A percentile compares a stretch with the other conserved stretches of the same genome.
Conservation (phyloP, 2,888 invertebrate genomes). For the Volucella zonaria region DNA sequence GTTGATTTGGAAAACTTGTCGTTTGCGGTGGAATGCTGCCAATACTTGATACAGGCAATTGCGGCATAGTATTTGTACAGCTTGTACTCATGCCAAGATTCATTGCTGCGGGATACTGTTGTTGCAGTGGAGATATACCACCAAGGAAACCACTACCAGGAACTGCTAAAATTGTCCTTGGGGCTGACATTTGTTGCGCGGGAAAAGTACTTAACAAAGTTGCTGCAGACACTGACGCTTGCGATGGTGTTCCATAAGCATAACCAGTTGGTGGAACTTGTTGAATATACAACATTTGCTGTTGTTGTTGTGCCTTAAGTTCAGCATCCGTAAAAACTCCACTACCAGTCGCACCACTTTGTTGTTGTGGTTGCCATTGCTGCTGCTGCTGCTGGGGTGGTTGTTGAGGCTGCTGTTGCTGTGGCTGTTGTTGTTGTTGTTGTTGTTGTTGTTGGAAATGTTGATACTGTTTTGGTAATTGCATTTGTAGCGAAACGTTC, state of each 20-base stretch:
- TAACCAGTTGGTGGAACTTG: conserved; percentile 35
- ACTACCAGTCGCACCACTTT: conserved; percentile 8
- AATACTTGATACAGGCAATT: conserved; percentile 38
- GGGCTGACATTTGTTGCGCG: conserved; percentile 14
- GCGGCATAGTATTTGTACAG: conserved; percentile 44
- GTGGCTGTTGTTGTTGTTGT: conserved; percentile 46
- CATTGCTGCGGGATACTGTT: conserved; percentile 48
- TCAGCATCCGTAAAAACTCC: conserved; percentile 36
- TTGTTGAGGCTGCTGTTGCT: conserved; percentile 35
- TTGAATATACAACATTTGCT: conserved; percentile 51
- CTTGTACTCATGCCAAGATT: conserved; percentile 49
- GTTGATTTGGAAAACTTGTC: conserved; percentile 23
- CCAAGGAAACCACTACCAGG: conserved; percentile 45
- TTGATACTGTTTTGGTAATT: conserved; percentile 69
- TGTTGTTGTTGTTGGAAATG: conserved; percentile 57
- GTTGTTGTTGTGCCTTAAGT: conserved; percentile 42
- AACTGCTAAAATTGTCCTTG: conserved; percentile 36
- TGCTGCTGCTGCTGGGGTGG: conserved; percentile 30
- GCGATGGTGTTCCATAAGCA: conserved; percentile 17
- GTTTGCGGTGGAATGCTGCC: conserved; percentile 24
- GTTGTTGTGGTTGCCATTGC: conserved; percentile 16
- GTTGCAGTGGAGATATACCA: conserved; percentile 49
- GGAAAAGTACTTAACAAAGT: conserved; percentile 39
- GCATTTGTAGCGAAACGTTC: conserved; percentile 64
- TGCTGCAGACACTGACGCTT: conserved; percentile 30